These are phyloP conservation scores for Tyrannus savana DNA, from an alignment of 2,113 vertebrate genomes.

Conservation along the genomic window DNA sequence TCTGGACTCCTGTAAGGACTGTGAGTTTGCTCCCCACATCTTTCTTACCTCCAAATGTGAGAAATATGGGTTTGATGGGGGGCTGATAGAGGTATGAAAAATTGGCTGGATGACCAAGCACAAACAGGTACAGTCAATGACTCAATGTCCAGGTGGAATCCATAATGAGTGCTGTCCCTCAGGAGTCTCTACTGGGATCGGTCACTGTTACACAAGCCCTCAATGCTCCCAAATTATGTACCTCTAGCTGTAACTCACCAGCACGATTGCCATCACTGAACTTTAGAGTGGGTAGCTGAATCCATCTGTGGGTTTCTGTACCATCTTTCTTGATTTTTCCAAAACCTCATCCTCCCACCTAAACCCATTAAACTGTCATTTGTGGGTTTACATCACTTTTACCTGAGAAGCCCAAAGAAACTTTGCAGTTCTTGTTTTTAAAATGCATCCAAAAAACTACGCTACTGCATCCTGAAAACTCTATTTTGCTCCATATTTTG, in stretches of 20 bases:
- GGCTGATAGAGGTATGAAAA: not conserved
- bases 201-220: conserved; percentile 1
- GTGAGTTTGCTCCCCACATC: not conserved
- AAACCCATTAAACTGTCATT: conserved; percentile 51
- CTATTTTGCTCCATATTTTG: not conserved
- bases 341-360: conserved; percentile 25
- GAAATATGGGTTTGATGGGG: not conserved
- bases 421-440: conserved; percentile 40
- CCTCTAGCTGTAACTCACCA: conserved; percentile 35
- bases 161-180: accelerated
- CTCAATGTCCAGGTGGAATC: not conserved
- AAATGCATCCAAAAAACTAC: conserved; percentile 33
- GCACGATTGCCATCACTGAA: conserved; percentile 41
- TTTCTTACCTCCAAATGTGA: not conserved
- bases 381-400: conserved; percentile 49
- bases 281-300: conserved; percentile 45
- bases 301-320: conserved; percentile 15
- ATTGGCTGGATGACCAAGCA: not conserved
- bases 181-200: not conserved
- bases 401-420: conserved; percentile 16
- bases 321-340: conserved; percentile 45
- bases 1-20: not conserved
- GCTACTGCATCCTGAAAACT: conserved; percentile 25
- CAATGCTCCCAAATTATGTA: conserved; percentile 16
- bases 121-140: not conserved